phyloP scores from a whole-genome alignment of 2,888 invertebrate genomes.

The Ophraella communa region DNA sequence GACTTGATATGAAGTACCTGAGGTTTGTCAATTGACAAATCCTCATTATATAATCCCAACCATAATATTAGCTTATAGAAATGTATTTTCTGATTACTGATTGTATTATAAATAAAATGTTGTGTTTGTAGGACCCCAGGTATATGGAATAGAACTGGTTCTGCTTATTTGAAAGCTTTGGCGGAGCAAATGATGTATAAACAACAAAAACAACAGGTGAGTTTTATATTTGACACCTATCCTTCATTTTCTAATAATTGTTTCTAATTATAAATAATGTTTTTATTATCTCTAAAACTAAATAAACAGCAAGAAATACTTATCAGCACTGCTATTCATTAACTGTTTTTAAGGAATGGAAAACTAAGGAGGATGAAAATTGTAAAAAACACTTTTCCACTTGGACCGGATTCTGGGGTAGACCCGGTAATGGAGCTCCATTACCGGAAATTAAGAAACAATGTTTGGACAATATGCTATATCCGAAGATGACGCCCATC shows the following conservation, averaged over 20 bases:
- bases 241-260: neutral
- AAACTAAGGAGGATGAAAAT: conserved; percentile 69
- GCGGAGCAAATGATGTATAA: conserved; percentile 64
- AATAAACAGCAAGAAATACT: too few relatives aligned
- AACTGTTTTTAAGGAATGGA: conserved; percentile 63
- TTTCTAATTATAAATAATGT: too few relatives aligned
- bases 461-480: conserved; percentile 53
- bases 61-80: too few relatives aligned
- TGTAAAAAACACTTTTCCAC: conserved; percentile 75
- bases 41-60: too few relatives aligned
- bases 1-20: too few relatives aligned
- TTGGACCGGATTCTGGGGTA: conserved; percentile 80
- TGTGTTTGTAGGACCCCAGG: conserved; percentile 39
- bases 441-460: conserved; percentile 51
- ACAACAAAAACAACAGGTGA: conserved; percentile 58
- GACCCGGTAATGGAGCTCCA: conserved; percentile 74
- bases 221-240: neutral
- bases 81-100: neutral
- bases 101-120: neutral
- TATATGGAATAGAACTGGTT: conserved; percentile 54
- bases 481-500: conserved; percentile 52
- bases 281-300: too few relatives aligned
- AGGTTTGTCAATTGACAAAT: too few relatives aligned
- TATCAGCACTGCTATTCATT: neutral
- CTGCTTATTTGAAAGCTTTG: conserved; percentile 63